Base-by-base conservation (phyloP, 2,888 invertebrate genomes). In the Caenorhabditis imperialis region DNA sequence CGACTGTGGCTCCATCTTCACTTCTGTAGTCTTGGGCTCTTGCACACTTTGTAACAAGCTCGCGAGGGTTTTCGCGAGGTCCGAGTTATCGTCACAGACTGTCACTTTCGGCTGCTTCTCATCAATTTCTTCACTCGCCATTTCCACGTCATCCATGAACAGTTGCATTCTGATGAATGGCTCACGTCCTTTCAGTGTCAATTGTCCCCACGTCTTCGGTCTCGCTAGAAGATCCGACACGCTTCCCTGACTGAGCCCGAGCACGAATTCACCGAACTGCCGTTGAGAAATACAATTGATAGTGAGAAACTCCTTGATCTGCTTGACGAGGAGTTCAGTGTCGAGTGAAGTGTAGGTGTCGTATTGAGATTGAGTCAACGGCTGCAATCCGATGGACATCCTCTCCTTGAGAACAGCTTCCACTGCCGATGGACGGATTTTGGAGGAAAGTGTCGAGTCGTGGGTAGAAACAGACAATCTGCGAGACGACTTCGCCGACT, bases 121-220 rank as follows among this genome's bases (percentile, higher is more conserved):
- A 96, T 97, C 85, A 6, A 10, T 30, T 96, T 37, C 23, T 7
- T 57, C 61, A 20, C 16, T 55, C 1, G 58, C 47, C 8, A 48
- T 20, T 23, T 62, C 62, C 14, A 83, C 77, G n/a, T 87, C 85
- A 23, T 84, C 80, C 76, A 97, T 91, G 90, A 97, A 97, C 93
- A 96, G 94, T 89, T 96, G 95, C 96, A 97, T 97, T 73, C 96
- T 91, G 77, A 97, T 96, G 90, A 96, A 97, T 0, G 96, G 97
- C 88, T 97, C 96, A 25, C 96, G 91, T 1, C 87, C 87, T 89
- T 96, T 96, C 33, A 84, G 95, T 14, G 99, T 99, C 53, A 99
- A 91, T 96, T 97, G 96, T 88, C 96, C 95, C 99, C 98, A 99
- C 0, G 97, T 96, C 89, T 99, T 99, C 35, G 99, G 99, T 55